phyloP scores from a whole-genome alignment of 2,113 vertebrate genomes.

The Melospiza melodia region DNA sequence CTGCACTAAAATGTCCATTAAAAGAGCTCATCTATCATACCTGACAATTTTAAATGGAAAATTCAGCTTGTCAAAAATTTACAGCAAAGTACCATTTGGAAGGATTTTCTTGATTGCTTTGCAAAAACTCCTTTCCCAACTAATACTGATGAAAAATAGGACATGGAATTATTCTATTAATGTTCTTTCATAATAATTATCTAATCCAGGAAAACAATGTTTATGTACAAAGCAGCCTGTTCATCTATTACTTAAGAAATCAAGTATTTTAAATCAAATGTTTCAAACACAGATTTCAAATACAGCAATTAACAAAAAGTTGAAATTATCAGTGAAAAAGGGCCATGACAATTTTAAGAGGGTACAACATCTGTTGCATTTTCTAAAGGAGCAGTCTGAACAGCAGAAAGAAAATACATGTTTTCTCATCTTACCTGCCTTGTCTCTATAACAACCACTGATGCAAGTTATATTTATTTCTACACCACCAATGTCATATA shows the following conservation, averaged over 20 bases:
- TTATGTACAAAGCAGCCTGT: background rate
- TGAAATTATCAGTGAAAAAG: background rate
- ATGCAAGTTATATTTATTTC: constrained; percentile 69
- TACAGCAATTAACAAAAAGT: background rate
- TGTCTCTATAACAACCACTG: constrained; percentile 72
- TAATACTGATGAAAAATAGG: background rate
- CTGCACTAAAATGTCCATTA: background rate
- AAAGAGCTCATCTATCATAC: background rate
- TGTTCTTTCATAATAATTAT: background rate
- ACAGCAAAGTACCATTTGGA: background rate
- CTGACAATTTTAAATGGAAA: background rate
- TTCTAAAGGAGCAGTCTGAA: constrained; percentile 21
- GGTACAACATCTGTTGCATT: constrained; percentile 35
- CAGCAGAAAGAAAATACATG: constrained; percentile 24
- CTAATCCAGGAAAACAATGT: background rate
- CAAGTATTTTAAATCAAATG: background rate
- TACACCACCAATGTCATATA: constrained; percentile 50
- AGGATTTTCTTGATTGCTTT: background rate
- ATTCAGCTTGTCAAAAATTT: background rate
- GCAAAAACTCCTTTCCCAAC: background rate
- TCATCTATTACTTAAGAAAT: background rate
- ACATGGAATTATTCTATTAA: background rate
- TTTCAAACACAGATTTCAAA: background rate
- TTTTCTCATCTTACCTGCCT: constrained; percentile 56
- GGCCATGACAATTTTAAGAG: background rate